Conservation (phyloP, 2,888 invertebrate genomes). For the Agonopterix arenella region DNA sequence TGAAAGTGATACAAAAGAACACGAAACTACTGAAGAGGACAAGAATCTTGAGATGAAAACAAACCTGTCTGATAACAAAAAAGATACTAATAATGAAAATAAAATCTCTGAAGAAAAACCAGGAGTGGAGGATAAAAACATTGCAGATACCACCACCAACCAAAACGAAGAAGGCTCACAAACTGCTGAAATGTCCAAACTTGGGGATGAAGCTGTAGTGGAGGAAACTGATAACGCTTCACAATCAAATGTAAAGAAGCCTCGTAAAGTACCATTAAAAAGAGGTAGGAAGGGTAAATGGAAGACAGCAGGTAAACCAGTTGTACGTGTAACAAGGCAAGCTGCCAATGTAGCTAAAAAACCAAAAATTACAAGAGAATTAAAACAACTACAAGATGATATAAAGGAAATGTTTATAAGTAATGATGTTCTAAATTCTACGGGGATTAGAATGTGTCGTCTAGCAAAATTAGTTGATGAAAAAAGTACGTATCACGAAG, state of each 20-base stretch:
- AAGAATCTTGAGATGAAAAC: not conserved
- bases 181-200: not conserved
- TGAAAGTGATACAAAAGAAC: not conserved
- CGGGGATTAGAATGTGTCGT: slow-evolving; percentile 81
- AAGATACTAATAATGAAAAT: not conserved
- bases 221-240: not conserved
- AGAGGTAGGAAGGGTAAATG: slow-evolving; percentile 3
- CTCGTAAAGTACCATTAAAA: slow-evolving; percentile 10
- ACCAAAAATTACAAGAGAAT: slow-evolving; percentile 60
- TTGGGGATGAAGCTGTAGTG: not conserved
- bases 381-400: slow-evolving; percentile 81
- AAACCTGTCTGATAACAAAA: not conserved
- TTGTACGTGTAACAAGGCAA: slow-evolving; percentile 31
- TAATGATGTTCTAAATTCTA: slow-evolving; percentile 77
- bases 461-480: slow-evolving; percentile 70
- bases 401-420: slow-evolving; percentile 83
- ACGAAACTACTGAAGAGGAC: not conserved
- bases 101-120: not conserved
- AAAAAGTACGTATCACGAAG: slow-evolving; percentile 26
- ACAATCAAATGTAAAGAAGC: slow-evolving; percentile 1
- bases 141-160: not conserved
- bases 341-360: slow-evolving; percentile 19
- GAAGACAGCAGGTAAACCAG: not conserved
- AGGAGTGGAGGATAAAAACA: not conserved
- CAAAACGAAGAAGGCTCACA: not conserved